Percentiles rank a stretch among this genome's conserved stretches.
Evolutionary conservation across 2,888 invertebrate genomes (phyloP).

Genomic region (Chesias legatella): DNA sequence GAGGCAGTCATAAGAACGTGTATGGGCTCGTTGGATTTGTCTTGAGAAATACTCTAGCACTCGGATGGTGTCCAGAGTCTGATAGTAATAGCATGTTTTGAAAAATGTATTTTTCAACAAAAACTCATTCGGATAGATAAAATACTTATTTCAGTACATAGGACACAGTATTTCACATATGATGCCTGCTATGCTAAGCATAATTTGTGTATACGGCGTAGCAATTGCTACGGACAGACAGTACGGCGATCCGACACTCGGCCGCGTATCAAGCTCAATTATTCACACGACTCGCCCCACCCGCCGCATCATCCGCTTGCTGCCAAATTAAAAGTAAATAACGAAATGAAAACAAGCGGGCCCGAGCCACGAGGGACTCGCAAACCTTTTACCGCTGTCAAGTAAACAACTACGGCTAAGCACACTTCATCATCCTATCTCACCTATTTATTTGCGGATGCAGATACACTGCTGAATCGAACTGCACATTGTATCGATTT

Average conservation of each 20-base stretch:
- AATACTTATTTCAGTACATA: too few species aligned
- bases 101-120: too few species aligned
- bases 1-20: too few species aligned
- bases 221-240: conserved; percentile 33
- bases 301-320: conserved; percentile 74
- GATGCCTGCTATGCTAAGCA: neutral
- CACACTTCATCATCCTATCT: conserved; percentile 76
- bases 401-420: conserved; percentile 75
- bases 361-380: conserved; percentile 70
- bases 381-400: conserved; percentile 78
- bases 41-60: too few species aligned
- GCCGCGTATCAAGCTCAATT: conserved; percentile 66
- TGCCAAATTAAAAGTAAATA: conserved; percentile 81
- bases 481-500: conserved; percentile 38
- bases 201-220: conserved; percentile 1
- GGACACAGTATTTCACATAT: too few species aligned
- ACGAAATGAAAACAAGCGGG: conserved; percentile 77
- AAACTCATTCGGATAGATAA: too few species aligned
- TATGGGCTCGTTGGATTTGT: too few species aligned
- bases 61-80: too few species aligned
- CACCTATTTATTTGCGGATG: conserved; percentile 68
- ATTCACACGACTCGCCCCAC: conserved; percentile 70
- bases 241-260: conserved; percentile 42
- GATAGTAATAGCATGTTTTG: too few species aligned
- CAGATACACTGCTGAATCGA: conserved; percentile 58